Conservation (phyloP, 2,113 vertebrate species). For the Sclerurus mexicanus region DNA sequence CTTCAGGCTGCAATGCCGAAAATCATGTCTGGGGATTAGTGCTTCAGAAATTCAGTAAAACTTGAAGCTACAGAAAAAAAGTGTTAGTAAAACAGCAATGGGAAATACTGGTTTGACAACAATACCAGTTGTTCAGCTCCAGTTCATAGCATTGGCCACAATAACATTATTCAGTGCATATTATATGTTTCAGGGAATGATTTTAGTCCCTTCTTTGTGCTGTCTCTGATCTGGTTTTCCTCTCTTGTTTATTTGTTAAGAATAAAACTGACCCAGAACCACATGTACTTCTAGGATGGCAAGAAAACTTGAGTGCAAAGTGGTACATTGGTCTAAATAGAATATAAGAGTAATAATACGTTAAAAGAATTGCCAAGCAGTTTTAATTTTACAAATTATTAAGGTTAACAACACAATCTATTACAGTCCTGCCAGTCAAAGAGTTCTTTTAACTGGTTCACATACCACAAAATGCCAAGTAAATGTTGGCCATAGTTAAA, state of each 20-base stretch:
- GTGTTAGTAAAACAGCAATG: not conserved
- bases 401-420: accelerated
- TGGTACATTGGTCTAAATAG: accelerated
- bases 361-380: not conserved
- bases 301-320: not conserved
- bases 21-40: not conserved
- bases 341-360: not conserved
- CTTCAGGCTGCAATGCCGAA: not conserved
- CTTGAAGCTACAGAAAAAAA: not conserved
- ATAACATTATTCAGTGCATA: accelerated
- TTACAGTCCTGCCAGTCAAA: accelerated
- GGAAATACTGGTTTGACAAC: not conserved
- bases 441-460: not conserved
- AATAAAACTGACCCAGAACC: not conserved
- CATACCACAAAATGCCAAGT: not conserved
- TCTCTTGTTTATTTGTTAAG: not conserved
- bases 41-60: not conserved
- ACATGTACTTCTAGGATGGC: not conserved
- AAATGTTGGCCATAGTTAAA: not conserved
- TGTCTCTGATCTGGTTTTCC: not conserved
- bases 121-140: not conserved
- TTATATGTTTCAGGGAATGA: not conserved
- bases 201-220: not conserved
- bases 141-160: accelerated
- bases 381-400: not conserved